Evolutionary conservation across 2,797 vertebrate species (phyloP), one percentile per base, ranked within the genome.

Genomic region (Poecilia picta): DNA sequence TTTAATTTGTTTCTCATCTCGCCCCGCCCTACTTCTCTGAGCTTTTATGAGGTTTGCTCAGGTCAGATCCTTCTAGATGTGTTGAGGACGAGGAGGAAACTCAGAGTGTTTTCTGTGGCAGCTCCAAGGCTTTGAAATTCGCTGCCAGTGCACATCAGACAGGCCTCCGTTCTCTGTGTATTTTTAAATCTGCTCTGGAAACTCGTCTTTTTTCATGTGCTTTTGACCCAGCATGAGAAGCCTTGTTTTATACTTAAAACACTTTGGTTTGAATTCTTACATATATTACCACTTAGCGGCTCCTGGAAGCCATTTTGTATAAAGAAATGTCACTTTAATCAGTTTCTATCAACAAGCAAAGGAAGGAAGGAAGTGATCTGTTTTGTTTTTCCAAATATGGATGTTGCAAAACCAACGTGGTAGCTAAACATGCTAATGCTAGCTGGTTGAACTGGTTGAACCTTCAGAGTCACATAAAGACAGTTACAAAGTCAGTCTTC

Each of bases 141-240:
- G 4, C 55, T 57, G 55, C 55, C 55, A 57, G 55, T n/a, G 55
- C 55, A 57, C 55, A 57, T 57, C 55, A 57, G 55, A 57, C 55
- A 57, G 25, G 25, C n/a, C 55, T 57, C 55, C 4, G 25, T 12
- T n/a, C 55, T n/a, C 55, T 57, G 55, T 57, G 55, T 57, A 57
- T 57, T 57, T 57, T 57, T 57, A 57, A 57, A 57, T 57, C 55
- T 57, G 55, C 55, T 57, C 55, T 57, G n/a, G n/a, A 57, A 57
- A 57, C 55, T 57, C 25, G 2, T 57, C 55, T 28, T 57, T 28
- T 57, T 57, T 31, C 28, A 57, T 57, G 55, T 57, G 53, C 53
- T 57, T 57, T 57, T 57, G 55, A 57, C 55, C 55, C 55, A 57
- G 25, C 55, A 57, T 57, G 25, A 57, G 4, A 57, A 12, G n/a